Percentiles rank a stretch among this genome's conserved stretches.
phyloP scores from a whole-genome alignment of 2,888 invertebrate species.

The Uloborus plumipes region DNA sequence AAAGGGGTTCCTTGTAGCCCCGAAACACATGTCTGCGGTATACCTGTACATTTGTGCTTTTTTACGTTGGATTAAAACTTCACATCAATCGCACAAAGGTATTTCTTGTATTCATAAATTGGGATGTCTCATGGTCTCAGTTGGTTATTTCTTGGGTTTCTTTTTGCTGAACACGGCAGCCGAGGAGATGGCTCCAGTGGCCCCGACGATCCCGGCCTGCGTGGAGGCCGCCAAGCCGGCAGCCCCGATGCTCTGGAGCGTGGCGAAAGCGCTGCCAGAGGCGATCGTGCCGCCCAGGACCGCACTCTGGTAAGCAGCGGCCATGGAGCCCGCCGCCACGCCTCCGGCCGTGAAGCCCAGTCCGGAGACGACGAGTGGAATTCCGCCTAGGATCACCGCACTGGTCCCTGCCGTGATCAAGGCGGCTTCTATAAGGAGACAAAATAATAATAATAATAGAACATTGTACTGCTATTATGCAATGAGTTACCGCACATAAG shows the following conservation, averaged over 20 bases:
- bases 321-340: conserved; percentile 14
- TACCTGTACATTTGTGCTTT: too few relatives aligned
- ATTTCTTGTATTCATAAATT: too few relatives aligned
- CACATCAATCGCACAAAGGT: too few relatives aligned
- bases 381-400: conserved; percentile 8
- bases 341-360: conserved; percentile 22
- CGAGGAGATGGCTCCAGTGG: conserved; percentile 1
- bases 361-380: conserved; percentile 5
- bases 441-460: too few relatives aligned
- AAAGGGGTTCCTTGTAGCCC: too few relatives aligned
- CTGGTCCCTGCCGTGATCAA: not conserved
- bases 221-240: conserved; percentile 16
- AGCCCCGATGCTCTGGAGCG: conserved; percentile 28
- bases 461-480: too few relatives aligned
- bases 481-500: too few relatives aligned
- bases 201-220: conserved; percentile 9
- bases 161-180: not conserved
- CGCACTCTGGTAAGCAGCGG: conserved; percentile 11
- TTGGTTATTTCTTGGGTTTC: too few relatives aligned
- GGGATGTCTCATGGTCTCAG: too few relatives aligned
- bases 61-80: too few relatives aligned
- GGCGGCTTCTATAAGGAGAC: not conserved
- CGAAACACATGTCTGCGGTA: too few relatives aligned
- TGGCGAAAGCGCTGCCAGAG: conserved; percentile 30
- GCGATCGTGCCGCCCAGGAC: conserved; percentile 23